These are phyloP conservation scores for Aleiodes sp. DNA, from an alignment of 1,140 invertebrate species.

Conservation along the genomic window DNA sequence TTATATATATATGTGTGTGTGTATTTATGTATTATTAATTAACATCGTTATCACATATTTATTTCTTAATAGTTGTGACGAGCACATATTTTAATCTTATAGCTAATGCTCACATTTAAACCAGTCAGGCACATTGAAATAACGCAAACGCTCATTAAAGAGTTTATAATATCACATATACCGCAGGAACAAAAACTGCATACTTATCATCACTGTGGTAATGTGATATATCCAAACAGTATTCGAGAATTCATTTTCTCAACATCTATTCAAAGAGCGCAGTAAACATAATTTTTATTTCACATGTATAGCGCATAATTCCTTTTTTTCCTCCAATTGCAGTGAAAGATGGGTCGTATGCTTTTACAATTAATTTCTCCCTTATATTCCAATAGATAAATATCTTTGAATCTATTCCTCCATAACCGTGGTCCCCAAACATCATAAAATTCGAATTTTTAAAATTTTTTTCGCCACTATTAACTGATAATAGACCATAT, in stretches of 20 bases:
- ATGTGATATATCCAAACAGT: conserved; percentile 1
- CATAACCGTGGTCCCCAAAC: conserved; percentile 7
- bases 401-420: not conserved
- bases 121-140: conserved; percentile 17
- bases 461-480: no score
- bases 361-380: not conserved
- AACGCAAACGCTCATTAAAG: not conserved
- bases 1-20: no score
- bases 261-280: not conserved
- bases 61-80: not conserved
- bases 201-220: not conserved
- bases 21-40: no score
- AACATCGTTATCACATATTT: conserved; percentile 7
- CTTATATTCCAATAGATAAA: not conserved
- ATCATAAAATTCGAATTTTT: not conserved
- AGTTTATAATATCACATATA: not conserved
- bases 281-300: not conserved
- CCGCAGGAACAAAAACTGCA: not conserved
- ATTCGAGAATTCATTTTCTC: not conserved
- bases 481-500: not conserved
- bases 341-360: not conserved
- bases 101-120: conserved; percentile 11
- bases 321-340: not conserved
- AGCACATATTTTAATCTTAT: not conserved
- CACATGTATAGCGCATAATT: not conserved